Conservation (phyloP, 2,113 vertebrate genomes). For the Micronisus gabar region DNA sequence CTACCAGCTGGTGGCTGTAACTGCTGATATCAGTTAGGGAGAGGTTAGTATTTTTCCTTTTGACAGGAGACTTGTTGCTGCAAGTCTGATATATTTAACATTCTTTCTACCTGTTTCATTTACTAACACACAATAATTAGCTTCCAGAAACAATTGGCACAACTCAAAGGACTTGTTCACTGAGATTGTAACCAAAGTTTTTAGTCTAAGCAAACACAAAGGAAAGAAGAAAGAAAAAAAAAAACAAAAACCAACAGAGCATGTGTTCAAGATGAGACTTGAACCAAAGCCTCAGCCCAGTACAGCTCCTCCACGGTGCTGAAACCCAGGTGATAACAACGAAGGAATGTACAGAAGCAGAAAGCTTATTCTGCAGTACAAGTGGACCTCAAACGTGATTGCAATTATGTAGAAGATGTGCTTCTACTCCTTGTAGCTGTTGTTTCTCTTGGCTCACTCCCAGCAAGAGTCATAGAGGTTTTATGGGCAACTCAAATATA, state of each 20-base stretch:
- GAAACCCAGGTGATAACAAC: neutral
- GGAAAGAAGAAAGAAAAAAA: neutral
- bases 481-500: neutral
- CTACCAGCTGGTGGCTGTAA: neutral
- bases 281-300: neutral
- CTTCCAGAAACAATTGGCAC: neutral
- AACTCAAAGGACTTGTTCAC: neutral
- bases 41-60: neutral
- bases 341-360: neutral
- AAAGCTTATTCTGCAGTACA: neutral
- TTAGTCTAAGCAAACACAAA: neutral
- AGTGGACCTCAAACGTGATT: neutral
- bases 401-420: neutral
- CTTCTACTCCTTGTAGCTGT: neutral
- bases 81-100: neutral
- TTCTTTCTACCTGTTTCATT: neutral
- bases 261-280: neutral
- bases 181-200: neutral
- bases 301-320: neutral
- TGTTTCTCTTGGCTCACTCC: neutral
- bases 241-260: neutral
- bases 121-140: constrained; percentile 12
- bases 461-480: neutral
- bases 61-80: constrained; percentile 11
- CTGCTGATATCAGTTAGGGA: neutral